Evolutionary conservation across 2,797 vertebrate genomes (phyloP), one percentile per base, ranked within the genome.

Genomic region (Chromobotia macracanthus): DNA sequence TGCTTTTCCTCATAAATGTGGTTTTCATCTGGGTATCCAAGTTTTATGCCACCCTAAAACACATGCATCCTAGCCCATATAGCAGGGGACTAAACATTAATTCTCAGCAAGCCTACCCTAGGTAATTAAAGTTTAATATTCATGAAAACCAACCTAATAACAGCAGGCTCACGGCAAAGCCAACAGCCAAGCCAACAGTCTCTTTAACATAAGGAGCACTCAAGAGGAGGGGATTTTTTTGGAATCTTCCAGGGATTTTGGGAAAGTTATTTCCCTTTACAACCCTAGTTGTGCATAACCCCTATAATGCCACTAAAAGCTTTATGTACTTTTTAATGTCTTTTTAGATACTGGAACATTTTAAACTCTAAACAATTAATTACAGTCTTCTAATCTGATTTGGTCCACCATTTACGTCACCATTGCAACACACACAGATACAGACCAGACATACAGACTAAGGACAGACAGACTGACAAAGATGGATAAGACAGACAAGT

Each of bases 1-100:
- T 23, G 44, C 63, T 66, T 66, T 66, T 46, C n/a, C 64, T 66
- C 38, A 46, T 66, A 21, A 66, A 16, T 66, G 38, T 66, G 38
- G 10, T 66, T 44, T 44, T 44, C 38, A 50, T 44, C 61, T 64
- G 63, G 10, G n/a, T 44, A 0, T 65, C 35, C 58, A 44, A 44
- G 41, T 44, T 10, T 44, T 44, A 5, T 44, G 5, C 41, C 41
- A 44, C 5, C 9, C 61, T 35, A 65, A 38, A 65, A 41, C 9
- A 65, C 61, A 65, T 65, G 10, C 18, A 65, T 10, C 31, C 44
- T 44, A 41, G 18, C 61, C 31, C 13, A 12, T 65, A 21, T 41
- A 65, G 61, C 10, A 65, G 16, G 60, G 16, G 1, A 35, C 31
- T 63, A 16, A 63, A 31, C 16, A 12, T 11, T 46, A 12, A 46